Percentiles rank a stretch among this genome's conserved stretches.
phyloP scores from a whole-genome alignment of 2,797 vertebrate species.

The Aldrovandia affinis region DNA sequence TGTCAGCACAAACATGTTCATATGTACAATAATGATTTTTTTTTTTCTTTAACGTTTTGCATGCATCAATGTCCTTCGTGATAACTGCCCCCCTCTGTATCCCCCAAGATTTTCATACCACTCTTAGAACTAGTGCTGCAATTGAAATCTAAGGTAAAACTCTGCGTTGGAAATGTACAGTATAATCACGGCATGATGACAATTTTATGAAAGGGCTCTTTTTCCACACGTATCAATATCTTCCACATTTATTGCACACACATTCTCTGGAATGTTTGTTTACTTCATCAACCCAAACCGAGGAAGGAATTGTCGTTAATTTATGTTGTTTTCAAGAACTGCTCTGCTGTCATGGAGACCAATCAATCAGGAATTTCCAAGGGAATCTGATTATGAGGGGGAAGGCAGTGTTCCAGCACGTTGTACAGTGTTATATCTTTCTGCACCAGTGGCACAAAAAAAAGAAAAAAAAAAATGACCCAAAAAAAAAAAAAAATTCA shows the following conservation, averaged over 20 bases:
- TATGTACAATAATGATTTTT: not conserved
- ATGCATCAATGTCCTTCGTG: not conserved
- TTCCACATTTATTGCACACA: slow-evolving; percentile 13
- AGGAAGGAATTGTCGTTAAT: slow-evolving; percentile 29
- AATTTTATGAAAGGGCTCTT: slow-evolving; percentile 13
- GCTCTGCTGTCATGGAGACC: slow-evolving; percentile 28
- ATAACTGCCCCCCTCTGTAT: not conserved
- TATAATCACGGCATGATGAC: slow-evolving; percentile 11
- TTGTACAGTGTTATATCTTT: slow-evolving; percentile 36
- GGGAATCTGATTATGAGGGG: slow-evolving; percentile 58
- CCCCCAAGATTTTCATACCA: not conserved
- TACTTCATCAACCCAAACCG: slow-evolving; percentile 9
- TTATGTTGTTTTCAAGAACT: slow-evolving; percentile 35
- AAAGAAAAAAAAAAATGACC: slow-evolving; percentile 10
- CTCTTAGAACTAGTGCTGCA: not conserved
- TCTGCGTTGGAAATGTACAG: not conserved
- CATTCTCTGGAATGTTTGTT: slow-evolving; percentile 24
- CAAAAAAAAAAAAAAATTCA: slow-evolving; percentile 29
- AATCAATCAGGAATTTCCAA: slow-evolving; percentile 44
- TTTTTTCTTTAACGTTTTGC: not conserved
- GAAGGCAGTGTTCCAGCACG: slow-evolving; percentile 54
- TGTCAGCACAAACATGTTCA: not conserved
- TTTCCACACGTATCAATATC: not conserved
- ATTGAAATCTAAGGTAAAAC: slow-evolving; percentile 9
- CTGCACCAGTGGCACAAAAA: slow-evolving; percentile 39